Base-by-base conservation (phyloP, 2,113 vertebrate species). In the Lichenostomus cassidix region DNA sequence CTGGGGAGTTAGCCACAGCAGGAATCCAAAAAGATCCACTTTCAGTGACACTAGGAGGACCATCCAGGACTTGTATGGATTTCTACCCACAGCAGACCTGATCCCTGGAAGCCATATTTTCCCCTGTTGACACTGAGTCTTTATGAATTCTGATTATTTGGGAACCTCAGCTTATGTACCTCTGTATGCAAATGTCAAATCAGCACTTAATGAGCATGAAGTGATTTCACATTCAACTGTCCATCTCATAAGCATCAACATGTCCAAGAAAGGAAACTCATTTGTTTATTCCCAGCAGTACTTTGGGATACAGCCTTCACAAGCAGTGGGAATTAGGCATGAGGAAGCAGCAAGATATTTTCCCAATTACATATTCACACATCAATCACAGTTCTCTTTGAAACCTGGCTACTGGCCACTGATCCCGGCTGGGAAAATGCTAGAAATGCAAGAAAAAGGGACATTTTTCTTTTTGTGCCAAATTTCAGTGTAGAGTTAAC, bases 321-420 rank as follows among this genome's bases (percentile, higher is more conserved):
- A 88, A 92, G 70, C 94, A 94, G 88, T 95, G 95, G 93, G 97
- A 97, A 97, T 96, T 77, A 96, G 89, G 93, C 95, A 95, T 89
- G 85, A 97, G 95, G 95, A 96, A 96, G 74, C 82, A 92, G 94
- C 67, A 91, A 94, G 85, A 89, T 96, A 87, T 79, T 94, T 94
- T 92, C 64, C 44, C 87, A 31, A 69, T 87, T 95, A 83, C 90
- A 96, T 93, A 94, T 94, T 95, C 95, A 95, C 84, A 80, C 93
- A 96, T 98, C 96, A 97, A 83, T 97, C 95, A 96, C 37, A 85
- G 87, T n/a, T 84, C 56, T 91, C 70, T 90, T 92, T 89, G 83
- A 92, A 95, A 86, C 11, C 64, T 95, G 96, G 88, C 95, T 91
- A 69, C 64, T 83, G 94, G 94, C 95, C 96, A 94, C 62, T 85